These are phyloP conservation scores for Lepus oiostolus DNA, from an alignment of 2,797 vertebrate genomes.

Conservation along the genomic window DNA sequence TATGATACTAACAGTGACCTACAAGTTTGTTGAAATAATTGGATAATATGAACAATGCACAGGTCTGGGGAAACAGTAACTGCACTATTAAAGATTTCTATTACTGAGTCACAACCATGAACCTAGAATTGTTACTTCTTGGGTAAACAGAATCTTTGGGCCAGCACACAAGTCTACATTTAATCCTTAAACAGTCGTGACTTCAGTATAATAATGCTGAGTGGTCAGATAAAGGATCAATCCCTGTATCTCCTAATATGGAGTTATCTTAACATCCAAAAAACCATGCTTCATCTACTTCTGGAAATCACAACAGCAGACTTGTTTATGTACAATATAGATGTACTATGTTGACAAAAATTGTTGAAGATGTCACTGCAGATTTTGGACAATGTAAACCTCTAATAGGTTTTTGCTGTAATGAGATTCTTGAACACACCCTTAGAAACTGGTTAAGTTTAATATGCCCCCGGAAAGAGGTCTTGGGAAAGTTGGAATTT, in stretches of 20 bases:
- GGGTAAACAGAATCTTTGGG: neutral
- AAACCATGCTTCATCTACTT: neutral
- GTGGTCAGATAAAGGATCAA: neutral
- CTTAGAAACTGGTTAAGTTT: neutral
- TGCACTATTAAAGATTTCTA: neutral
- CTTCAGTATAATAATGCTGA: conserved; percentile 5
- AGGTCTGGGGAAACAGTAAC: neutral
- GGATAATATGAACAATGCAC: conserved; percentile 28
- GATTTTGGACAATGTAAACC: conserved; percentile 11
- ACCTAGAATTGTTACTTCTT: neutral
- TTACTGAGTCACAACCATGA: neutral
- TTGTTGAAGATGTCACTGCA: neutral
- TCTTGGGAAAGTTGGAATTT: neutral
- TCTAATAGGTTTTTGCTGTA: neutral
- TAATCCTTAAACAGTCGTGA: conserved; percentile 22
- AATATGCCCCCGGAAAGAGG: neutral
- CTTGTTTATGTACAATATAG: neutral
- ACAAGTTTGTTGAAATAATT: neutral
- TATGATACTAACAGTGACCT: neutral
- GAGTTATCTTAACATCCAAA: neutral
- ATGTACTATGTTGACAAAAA: conserved; percentile 31
- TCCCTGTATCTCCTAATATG: neutral
- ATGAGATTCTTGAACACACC: neutral
- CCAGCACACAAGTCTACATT: neutral
- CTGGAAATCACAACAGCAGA: conserved; percentile 9